phyloP scores from a whole-genome alignment of 2,113 vertebrate genomes.

The Grus americana region DNA sequence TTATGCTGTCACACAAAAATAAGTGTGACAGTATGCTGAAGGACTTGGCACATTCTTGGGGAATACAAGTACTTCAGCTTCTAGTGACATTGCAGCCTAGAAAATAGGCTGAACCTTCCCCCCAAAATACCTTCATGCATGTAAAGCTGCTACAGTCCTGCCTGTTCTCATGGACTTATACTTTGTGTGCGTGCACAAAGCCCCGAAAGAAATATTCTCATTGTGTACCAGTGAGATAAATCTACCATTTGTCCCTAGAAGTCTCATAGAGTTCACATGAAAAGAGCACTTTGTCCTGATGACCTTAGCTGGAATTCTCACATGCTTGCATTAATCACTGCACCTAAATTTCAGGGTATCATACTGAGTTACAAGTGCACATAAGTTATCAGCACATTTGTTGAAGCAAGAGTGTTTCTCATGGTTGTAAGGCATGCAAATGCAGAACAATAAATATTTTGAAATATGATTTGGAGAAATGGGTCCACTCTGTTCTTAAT shows the following conservation, averaged over 20 bases:
- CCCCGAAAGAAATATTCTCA: background rate
- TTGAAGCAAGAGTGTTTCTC: background rate
- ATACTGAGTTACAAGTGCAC: background rate
- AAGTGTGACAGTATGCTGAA: background rate
- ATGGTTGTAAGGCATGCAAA: background rate
- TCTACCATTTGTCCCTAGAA: background rate
- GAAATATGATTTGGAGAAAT: background rate
- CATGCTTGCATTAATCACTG: background rate
- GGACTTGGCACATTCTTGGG: background rate
- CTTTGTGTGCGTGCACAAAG: background rate
- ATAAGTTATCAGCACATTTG: background rate
- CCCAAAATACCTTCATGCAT: fast-evolving
- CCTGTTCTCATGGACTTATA: background rate
- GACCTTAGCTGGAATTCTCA: background rate
- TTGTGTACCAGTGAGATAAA: background rate
- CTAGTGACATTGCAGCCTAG: background rate
- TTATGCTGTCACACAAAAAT: background rate
- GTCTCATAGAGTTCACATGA: background rate
- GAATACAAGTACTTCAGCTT: background rate
- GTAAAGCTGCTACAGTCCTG: background rate
- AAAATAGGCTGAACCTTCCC: background rate
- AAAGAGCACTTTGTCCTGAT: background rate
- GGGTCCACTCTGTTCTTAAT: background rate
- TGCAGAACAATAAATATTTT: background rate
- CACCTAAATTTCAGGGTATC: background rate